Percentiles rank a stretch among this genome's conserved stretches.
Evolutionary conservation across 2,113 vertebrate species (phyloP).

Genomic region (Oreochromis niloticus): DNA sequence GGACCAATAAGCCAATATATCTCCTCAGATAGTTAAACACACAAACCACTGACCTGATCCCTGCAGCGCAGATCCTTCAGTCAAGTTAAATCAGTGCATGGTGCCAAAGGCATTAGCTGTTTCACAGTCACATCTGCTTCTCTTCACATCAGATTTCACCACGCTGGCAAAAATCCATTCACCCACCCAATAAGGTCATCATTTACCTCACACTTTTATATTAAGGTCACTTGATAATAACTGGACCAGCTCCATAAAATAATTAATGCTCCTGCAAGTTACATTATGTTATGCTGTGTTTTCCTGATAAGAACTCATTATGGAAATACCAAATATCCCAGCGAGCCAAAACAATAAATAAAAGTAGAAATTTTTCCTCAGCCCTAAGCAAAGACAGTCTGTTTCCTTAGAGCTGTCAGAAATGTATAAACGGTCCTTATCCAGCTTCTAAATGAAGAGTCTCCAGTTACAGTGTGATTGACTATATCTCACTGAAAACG

Average conservation of each 20-base stretch:
- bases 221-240: not conserved
- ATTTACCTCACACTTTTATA: not conserved
- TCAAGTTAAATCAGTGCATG: not conserved
- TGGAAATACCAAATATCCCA: not conserved
- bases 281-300: accelerated
- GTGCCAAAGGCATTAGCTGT: not conserved
- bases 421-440: not conserved
- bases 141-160: not conserved
- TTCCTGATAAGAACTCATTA: not conserved
- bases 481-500: not conserved
- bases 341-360: not conserved
- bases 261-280: not conserved
- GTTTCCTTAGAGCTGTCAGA: not conserved
- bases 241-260: not conserved
- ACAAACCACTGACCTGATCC: not conserved
- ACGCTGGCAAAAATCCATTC: not conserved
- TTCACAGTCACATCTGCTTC: not conserved
- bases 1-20: accelerated
- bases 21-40: not conserved
- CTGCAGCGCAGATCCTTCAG: not conserved
- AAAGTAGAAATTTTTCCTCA: not conserved
- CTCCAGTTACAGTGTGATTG: not conserved
- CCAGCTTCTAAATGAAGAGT: not conserved
- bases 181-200: not conserved
- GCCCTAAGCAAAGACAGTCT: not conserved